Evolutionary conservation across 2,113 vertebrate species (phyloP), one percentile per base, ranked within the genome.

Genomic region (Halichoeres trimaculatus): DNA sequence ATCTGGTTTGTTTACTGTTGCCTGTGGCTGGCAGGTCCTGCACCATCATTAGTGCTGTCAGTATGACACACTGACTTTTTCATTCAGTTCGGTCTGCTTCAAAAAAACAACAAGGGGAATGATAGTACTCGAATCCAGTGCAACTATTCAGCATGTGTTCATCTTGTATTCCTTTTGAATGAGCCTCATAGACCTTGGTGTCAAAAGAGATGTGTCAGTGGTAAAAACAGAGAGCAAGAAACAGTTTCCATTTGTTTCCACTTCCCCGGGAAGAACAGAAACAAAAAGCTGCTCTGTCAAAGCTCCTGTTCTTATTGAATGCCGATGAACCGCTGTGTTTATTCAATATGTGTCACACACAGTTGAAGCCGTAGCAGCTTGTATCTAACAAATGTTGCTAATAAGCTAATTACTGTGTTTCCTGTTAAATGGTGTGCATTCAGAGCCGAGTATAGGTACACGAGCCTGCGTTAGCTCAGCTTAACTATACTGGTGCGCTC

Each of bases 351-450:
- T 70, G 76, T 82, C 72, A 68, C 73, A 45, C 70, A 75, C 73
- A 73, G 48, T 85, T 76, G 70, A 76, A 71, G 41, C 57, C 22
- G 43, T 80, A 81, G 38, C 60, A 41, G 59, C 56, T 68, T 74
- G 47, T 57, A 65, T 86, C 86, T 65, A 74, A 87, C 89, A 91
- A 91, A 91, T 67, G 81, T 74, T 71, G 80, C 74, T 91, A 92
- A 93, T 91, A 85, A 91, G 80, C 78, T 84, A 83, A 91, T 90
- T 77, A 87, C 76, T 61, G 76, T 68, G 73, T 87, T 86, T 86
- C 79, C 83, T 89, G 84, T 90, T 83, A 88, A 83, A 88, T 64
- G 47, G 64, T 20, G 45, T 36, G 66, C 58, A 74, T 71, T 82
- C n/a, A 24, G 52, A 59, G 23, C 58, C 74, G 61, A 30, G 52